Base-by-base conservation (phyloP, 2,113 vertebrate genomes). In the Pseudolaguvia tuberculata region DNA sequence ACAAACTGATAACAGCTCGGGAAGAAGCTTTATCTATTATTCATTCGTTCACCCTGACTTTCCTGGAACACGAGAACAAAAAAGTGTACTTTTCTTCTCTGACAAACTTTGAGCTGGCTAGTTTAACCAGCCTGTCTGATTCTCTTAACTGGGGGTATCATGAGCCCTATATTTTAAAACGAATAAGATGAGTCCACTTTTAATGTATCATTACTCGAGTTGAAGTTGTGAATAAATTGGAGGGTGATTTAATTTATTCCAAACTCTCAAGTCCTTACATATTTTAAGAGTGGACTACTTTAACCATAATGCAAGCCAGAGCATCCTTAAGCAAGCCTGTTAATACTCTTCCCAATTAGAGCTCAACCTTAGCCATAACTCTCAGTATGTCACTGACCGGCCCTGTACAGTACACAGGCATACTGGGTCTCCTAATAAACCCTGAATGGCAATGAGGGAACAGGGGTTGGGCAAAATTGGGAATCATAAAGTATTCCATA, bases 381-480 rank as follows among this genome's bases (percentile, higher is more conserved):
- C 72, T 81, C 79, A 76, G 83, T 77, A 56, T 76, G 79, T 72
- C 61, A 67, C 59, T 74, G 80, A 71, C 65, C 48, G 20, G 59
- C 48, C 48, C 68, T 74, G 74, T 58, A 62, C 69, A 70, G 50
- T 78, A 80, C 82, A 70, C 73, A 70, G 77, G 65, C 58, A 59
- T 58, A 21, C 48, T 55, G 73, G 50, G 76, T 84, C 83, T 83
- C 84, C 83, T 84, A 86, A 87, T 86, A 85, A 86, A 51, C 81
- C 66, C 62, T 78, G 86, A 85, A 88, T 85, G 74, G 68, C 81
- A 84, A 83, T 83, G 85, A 84, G 80, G 72, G 75, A 72, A 77
- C 62, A 86, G 87, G 87, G 86, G 79, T 86, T 78, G 75, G 74
- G 80, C 79, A 73, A 83, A 75, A 82, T 81, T 76, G 82, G 76